Evolutionary conservation across 2,888 invertebrate species (phyloP).

Genomic region (Augochlorella aurata): DNA sequence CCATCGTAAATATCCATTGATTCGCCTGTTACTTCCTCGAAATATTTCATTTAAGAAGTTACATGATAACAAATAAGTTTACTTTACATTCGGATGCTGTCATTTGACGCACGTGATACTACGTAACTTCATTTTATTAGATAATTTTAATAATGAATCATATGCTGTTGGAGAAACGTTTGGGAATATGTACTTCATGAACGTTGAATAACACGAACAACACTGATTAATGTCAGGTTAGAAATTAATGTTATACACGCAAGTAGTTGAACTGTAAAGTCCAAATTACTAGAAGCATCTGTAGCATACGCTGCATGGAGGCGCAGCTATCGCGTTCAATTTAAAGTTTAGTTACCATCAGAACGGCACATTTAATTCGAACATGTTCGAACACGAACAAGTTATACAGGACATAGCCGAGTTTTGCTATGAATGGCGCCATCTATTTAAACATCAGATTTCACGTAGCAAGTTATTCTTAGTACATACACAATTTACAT

Average conservation of each 20-base stretch:
- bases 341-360: not conserved
- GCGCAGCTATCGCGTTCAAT: not conserved
- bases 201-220: conserved; percentile 26
- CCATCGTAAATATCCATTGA: conserved; percentile 19
- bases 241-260: conserved; percentile 35
- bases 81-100: conserved; percentile 14
- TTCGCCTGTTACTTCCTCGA: conserved; percentile 17
- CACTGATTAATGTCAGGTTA: conserved; percentile 48
- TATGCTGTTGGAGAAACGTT: conserved; percentile 23
- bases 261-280: not conserved
- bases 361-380: too few relatives aligned
- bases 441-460: too few relatives aligned
- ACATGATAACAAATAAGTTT: conserved; percentile 39
- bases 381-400: too few relatives aligned
- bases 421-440: too few relatives aligned
- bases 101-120: conserved; percentile 28
- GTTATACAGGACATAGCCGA: too few relatives aligned
- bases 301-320: not conserved
- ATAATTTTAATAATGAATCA: conserved; percentile 23
- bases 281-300: conserved; percentile 21
- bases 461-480: too few relatives aligned
- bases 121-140: conserved; percentile 24
- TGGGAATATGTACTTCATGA: conserved; percentile 8
- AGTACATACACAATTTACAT: too few relatives aligned
- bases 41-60: conserved; percentile 26